Percentiles rank a stretch among this genome's conserved stretches.
Conservation (phyloP, 1,140 invertebrate species). For the Ylistrum balloti region DNA sequence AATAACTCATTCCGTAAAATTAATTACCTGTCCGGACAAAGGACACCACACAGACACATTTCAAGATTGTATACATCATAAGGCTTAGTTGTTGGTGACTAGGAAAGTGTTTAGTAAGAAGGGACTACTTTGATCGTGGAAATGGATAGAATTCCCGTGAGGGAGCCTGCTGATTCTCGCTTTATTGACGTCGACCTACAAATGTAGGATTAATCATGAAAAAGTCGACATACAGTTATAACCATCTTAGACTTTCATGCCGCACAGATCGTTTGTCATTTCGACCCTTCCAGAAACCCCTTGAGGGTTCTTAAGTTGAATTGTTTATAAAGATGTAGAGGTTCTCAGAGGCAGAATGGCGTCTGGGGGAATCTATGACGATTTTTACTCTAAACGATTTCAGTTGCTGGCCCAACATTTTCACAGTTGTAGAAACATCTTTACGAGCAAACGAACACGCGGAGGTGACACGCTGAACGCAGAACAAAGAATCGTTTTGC, state of each 20-base stretch:
- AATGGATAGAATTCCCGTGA: no score
- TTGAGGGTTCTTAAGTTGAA: neutral
- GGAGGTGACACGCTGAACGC: neutral
- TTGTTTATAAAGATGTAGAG: constrained; percentile 6
- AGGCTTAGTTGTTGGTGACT: neutral
- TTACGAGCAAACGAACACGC: neutral
- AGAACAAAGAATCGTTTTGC: no score
- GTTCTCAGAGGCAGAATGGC: neutral
- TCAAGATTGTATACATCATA: no score
- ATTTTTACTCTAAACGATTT: neutral
- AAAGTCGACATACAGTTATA: neutral
- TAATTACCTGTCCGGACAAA: no score
- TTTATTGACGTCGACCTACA: neutral
- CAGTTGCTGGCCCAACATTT: neutral
- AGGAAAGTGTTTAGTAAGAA: neutral
- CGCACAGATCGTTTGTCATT: neutral
- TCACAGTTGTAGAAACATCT: neutral
- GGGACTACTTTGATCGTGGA: no score
- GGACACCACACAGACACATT: no score
- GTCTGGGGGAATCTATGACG: neutral
- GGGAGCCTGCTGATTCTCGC: neutral
- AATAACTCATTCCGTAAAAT: no score
- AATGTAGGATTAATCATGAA: neutral
- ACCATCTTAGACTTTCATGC: neutral
- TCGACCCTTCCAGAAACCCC: neutral